Evolutionary conservation across 2,113 vertebrate genomes (phyloP), one percentile per base, ranked within the genome.

Genomic region (Trinectes maculatus): DNA sequence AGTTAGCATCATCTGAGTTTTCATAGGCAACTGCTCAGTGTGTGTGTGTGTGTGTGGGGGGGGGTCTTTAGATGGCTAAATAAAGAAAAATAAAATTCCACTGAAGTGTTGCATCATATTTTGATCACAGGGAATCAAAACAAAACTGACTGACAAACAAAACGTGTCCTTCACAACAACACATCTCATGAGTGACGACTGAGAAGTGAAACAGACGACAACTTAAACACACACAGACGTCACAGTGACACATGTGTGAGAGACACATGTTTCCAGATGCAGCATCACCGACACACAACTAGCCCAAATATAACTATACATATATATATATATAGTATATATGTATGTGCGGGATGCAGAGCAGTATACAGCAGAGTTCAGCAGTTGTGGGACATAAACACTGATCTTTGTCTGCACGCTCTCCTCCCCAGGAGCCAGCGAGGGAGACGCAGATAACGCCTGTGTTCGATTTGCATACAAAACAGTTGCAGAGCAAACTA

Each of bases 231-330:
- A 55, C 34, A 42, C 37, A 11, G 39, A 39, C 19, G 3, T 74
- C 47, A 39, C 15, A 46, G 40, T 42, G 79, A 80, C 73, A 78
- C 62, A 61, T 31, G 83, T 80, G 83, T 53, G 71, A 75, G 65
- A 73, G 79, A 74, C 77, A 74, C 76, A 81, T 81, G 77, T 29
- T 9, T 53, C 55, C 62, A 63, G n/a, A n/a, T n/a, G n/a, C n/a
- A n/a, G n/a, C n/a, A n/a, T n/a, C n/a, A n/a, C n/a, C n/a, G n/a
- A n/a, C n/a, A 25, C 28, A 48, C n/a, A 21, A 19, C 37, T 24
- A 49, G 53, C 8, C 28, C 19, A 55, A 44, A 36, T 51, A 22
- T 11, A 56, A 39, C 43, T 61, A 51, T 8, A 58, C 31, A 36
- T 11, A 22, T n/a, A n/a, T n/a, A n/a, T n/a, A n/a, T n/a, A n/a